Conservation (phyloP, 1,140 invertebrate species). For the Drosophila nikananu region DNA sequence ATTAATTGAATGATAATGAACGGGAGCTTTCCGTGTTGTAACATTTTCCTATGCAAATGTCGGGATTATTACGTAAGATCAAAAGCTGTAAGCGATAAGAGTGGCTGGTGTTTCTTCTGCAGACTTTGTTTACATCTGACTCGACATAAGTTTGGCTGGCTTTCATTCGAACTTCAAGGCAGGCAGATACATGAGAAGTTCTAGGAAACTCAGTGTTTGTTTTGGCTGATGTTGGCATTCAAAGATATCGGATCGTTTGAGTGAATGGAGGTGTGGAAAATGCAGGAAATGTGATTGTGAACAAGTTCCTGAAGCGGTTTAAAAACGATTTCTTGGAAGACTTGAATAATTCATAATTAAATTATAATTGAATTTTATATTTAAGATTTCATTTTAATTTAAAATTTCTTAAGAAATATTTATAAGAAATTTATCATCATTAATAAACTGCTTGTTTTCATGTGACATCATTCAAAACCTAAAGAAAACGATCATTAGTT, state of each 20-base stretch:
- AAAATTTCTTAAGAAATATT: neutral
- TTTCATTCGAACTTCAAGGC: constrained; percentile 14
- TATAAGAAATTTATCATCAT: neutral
- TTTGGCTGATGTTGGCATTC: constrained; percentile 35
- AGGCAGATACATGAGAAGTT: constrained; percentile 27
- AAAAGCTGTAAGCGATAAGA: constrained; percentile 17
- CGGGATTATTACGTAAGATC: constrained; percentile 23
- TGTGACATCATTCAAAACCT: neutral
- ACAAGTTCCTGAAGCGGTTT: neutral
- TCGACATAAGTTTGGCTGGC: constrained; percentile 22
- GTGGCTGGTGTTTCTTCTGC: constrained; percentile 2
- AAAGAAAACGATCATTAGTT: neutral
- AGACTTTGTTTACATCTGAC: constrained; percentile 38
- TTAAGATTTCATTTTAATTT: no score
- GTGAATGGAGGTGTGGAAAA: constrained; percentile 8
- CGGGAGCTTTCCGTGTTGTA: constrained; percentile 25
- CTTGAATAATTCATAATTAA: neutral
- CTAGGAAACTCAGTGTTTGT: constrained; percentile 37
- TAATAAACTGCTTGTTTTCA: neutral
- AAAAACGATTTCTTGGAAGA: neutral
- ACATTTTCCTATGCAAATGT: constrained; percentile 39
- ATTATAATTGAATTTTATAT: no score
- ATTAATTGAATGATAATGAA: constrained; percentile 30
- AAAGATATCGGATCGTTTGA: constrained; percentile 22
- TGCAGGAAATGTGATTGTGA: neutral